Conservation (phyloP, 2,888 invertebrate genomes). For the Blastobasis adustella region DNA sequence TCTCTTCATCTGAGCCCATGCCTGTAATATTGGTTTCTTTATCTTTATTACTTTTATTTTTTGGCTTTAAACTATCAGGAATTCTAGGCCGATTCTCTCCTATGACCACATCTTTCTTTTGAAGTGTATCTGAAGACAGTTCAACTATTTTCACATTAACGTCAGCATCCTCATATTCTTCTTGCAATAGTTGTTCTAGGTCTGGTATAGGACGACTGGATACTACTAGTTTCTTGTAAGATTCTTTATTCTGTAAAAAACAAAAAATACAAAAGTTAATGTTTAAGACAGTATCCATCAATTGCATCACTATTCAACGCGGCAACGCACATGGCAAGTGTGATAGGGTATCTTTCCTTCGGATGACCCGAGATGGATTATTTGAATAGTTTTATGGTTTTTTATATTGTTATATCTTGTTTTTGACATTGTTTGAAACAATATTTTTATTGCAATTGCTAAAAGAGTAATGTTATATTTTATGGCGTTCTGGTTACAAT, state of each 20-base stretch:
- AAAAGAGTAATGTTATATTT: too few relatives aligned
- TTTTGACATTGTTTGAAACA: too few relatives aligned
- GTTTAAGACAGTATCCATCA: not conserved
- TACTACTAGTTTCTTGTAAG: constrained; percentile 83
- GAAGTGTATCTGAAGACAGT: constrained; percentile 80
- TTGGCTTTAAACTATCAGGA: constrained; percentile 22
- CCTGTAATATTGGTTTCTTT: constrained; percentile 43
- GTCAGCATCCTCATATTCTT: constrained; percentile 85
- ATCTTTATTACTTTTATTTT: constrained; percentile 18
- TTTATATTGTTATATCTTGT: too few relatives aligned
- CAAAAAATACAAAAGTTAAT: not conserved
- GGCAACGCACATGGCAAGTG: too few relatives aligned
- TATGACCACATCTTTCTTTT: constrained; percentile 82
- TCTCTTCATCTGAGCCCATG: constrained; percentile 52
- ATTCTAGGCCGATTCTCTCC: constrained; percentile 77
- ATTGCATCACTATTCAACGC: too few relatives aligned
- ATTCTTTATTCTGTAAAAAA: constrained; percentile 75
- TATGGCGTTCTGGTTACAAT: too few relatives aligned
- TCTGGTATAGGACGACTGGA: constrained; percentile 82
- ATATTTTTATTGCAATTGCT: too few relatives aligned
- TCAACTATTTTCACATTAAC: constrained; percentile 87
- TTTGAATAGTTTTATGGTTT: too few relatives aligned
- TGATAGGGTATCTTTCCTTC: too few relatives aligned
- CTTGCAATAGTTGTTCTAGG: constrained; percentile 78
- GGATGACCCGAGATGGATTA: too few relatives aligned